Evolutionary conservation across 2,888 invertebrate genomes (phyloP), one percentile per base, ranked within the genome.

Genomic region (Kryphioiulus occultus): DNA sequence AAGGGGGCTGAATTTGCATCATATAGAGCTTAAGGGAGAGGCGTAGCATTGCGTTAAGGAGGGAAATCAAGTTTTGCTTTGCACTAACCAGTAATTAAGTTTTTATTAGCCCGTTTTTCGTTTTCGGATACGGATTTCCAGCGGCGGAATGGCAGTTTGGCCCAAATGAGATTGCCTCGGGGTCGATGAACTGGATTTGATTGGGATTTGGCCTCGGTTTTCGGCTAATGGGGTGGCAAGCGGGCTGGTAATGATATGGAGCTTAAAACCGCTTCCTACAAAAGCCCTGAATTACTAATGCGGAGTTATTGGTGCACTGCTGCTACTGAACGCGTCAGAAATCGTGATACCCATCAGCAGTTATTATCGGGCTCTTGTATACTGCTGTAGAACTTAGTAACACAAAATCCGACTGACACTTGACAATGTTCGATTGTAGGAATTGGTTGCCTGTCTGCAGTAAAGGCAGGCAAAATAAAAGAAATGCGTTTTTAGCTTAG

Each of bases 1-100:
- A n/a, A 53, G n/a, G 53, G 53, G 53, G 53, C 53, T 53, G 53
- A 53, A 53, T 53, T 53, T 53, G n/a, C 53, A 53, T 53, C n/a
- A 53, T 53, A n/a, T 53, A 53, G 53, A n/a, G 53, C 53, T 53
- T 53, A 19, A n/a, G 53, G 53, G 53, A 53, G 53, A 19, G 19
- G n/a, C n/a, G 53, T 53, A n/a, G 53, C 53, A 53, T 53, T n/a
- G 53, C 53, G 19, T 19, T 53, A n/a, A 53, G 53, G 53, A 53
- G 53, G n/a, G 53, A 53, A 53, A 53, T 53, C 53, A 53, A 53
- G n/a, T 53, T 53, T 53, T 53, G n/a, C 53, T n/a, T 53, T n/a
- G 53, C 53, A 53, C 5, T 53, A 53, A 53, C 53, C 53, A 53
- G 53, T 53, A 53, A 53, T 53, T 53, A 53, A 53, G 53, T 53